Conservation (phyloP, 2,797 vertebrate species). For the Galaxias olidus region DNA sequence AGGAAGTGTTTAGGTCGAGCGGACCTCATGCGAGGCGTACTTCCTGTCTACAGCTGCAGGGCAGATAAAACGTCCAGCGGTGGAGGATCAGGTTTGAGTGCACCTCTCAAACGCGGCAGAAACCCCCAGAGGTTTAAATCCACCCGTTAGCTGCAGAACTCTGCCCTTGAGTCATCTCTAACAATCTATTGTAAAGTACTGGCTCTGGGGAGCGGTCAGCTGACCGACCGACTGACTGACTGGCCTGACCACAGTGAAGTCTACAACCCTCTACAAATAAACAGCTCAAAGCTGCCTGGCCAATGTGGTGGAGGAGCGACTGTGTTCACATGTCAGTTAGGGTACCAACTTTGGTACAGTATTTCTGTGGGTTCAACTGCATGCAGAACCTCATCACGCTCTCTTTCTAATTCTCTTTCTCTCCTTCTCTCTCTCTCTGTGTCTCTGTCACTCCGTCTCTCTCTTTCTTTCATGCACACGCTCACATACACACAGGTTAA, state of each 20-base stretch:
- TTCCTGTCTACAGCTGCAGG: slow-evolving; percentile 56
- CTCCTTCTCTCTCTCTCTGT: slow-evolving; percentile 2
- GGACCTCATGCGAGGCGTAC: slow-evolving; percentile 71
- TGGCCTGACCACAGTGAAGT: slow-evolving; percentile 17
- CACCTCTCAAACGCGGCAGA: slow-evolving; percentile 14
- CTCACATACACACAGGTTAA: slow-evolving; percentile 22
- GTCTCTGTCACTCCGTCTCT: slow-evolving; percentile 33
- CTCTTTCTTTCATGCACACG: slow-evolving; percentile 24
- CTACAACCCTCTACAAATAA: slow-evolving; percentile 43
- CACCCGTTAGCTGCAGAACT: slow-evolving; percentile 34
- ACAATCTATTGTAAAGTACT: slow-evolving; percentile 28
- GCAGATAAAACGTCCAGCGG: slow-evolving; percentile 42
- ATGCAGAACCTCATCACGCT: too few species aligned
- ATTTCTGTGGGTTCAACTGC: slow-evolving; percentile 18
- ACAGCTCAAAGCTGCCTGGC: slow-evolving; percentile 30
- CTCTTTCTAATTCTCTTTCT: slow-evolving; percentile 8
- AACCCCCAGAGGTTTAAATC: slow-evolving; percentile 9
- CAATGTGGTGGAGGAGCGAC: slow-evolving; percentile 40
- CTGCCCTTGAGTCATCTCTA: slow-evolving; percentile 42
- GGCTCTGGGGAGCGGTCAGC: background rate
- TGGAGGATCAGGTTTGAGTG: slow-evolving; percentile 18
- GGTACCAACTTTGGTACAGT: slow-evolving; percentile 30
- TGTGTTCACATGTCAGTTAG: slow-evolving; percentile 37
- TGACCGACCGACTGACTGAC: slow-evolving; percentile 15
- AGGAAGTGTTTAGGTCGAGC: slow-evolving; percentile 74